Percentiles rank a stretch among this genome's conserved stretches.
Conservation (phyloP, 2,888 invertebrate species). For the Sceliomorpha sp. region DNA sequence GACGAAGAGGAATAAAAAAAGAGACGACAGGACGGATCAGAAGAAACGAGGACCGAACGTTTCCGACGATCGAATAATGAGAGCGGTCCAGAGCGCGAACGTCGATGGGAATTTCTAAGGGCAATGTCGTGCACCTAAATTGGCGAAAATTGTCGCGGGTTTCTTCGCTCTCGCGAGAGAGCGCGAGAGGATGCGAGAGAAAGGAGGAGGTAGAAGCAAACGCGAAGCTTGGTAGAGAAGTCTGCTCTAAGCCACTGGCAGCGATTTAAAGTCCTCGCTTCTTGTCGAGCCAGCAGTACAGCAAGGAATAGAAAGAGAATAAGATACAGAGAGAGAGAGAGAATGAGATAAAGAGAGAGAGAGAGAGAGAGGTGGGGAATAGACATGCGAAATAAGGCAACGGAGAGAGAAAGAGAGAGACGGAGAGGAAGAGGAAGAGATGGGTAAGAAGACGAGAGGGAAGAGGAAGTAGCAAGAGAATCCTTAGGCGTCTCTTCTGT, state of each 20-base stretch:
- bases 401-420: conserved; percentile 44
- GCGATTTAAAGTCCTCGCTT: conserved; percentile 76
- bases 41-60: too few relatives aligned
- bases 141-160: conserved; percentile 78
- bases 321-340: conserved; percentile 10
- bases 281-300: conserved; percentile 66
- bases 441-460: conserved; percentile 22
- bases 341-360: conserved; percentile 28
- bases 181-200: too few relatives aligned
- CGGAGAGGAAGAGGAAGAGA: conserved; percentile 44
- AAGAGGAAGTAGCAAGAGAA: conserved; percentile 51
- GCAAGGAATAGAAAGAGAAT: conserved; percentile 12
- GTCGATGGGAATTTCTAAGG: conserved; percentile 71
- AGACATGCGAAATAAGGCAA: conserved; percentile 39
- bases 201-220: too few relatives aligned
- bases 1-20: too few relatives aligned
- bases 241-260: conserved; percentile 77
- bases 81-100: conserved; percentile 55
- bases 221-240: conserved; percentile 53
- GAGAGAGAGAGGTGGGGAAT: conserved; percentile 42
- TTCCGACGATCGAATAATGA: conserved; percentile 55
- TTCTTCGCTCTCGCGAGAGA: conserved; percentile 59
- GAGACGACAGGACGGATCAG: too few relatives aligned
- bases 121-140: conserved; percentile 76
- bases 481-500: conserved; percentile 76